A percentile compares a stretch with the other conserved stretches of the same genome.
phyloP scores from a whole-genome alignment of 53 echinoderm and acorn worm genomes.

The Zoroaster sp. region DNA sequence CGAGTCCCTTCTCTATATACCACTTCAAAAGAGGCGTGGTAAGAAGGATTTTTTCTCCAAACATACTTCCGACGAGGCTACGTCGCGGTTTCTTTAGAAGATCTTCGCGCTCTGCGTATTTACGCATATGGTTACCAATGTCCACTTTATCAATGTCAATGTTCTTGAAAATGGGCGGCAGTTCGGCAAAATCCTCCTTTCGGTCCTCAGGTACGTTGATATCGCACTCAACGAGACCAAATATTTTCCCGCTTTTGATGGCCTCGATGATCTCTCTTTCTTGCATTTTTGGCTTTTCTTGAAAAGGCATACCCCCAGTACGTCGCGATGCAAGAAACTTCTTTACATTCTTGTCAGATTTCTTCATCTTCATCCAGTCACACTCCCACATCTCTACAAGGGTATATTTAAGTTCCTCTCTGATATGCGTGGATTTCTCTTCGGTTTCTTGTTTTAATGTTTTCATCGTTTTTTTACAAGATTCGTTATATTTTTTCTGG shows the following conservation, averaged over 20 bases:
- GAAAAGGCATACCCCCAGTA: too few species aligned
- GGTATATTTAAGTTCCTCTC: background rate
- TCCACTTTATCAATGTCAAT: conserved; percentile 17
- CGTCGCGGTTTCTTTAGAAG: conserved; percentile 61
- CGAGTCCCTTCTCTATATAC: conserved; percentile 56
- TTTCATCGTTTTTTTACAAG: background rate
- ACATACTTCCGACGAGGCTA: conserved; percentile 64
- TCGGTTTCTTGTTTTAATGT: background rate
- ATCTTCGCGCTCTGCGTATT: background rate
- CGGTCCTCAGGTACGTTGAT: conserved; percentile 39
- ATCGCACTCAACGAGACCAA: conserved; percentile 52
- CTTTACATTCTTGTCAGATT: background rate
- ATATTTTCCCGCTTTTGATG: background rate
- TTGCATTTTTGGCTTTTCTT: background rate
- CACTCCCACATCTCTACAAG: conserved; percentile 23
- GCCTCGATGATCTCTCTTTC: background rate
- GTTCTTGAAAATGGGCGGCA: conserved; percentile 62
- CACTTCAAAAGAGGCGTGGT: conserved; percentile 54
- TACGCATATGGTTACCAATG: conserved; percentile 65
- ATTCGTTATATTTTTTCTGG: background rate
- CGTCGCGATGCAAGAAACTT: background rate
- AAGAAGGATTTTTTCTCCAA: conserved; percentile 38
- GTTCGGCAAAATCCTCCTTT: conserved; percentile 25
- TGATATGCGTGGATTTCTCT: background rate
- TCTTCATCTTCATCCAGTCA: background rate